Percentiles rank a stretch among this genome's conserved stretches.
These are phyloP conservation scores for Diplazon laetatorius DNA, from an alignment of 2,888 invertebrate species.

Conservation along the genomic window DNA sequence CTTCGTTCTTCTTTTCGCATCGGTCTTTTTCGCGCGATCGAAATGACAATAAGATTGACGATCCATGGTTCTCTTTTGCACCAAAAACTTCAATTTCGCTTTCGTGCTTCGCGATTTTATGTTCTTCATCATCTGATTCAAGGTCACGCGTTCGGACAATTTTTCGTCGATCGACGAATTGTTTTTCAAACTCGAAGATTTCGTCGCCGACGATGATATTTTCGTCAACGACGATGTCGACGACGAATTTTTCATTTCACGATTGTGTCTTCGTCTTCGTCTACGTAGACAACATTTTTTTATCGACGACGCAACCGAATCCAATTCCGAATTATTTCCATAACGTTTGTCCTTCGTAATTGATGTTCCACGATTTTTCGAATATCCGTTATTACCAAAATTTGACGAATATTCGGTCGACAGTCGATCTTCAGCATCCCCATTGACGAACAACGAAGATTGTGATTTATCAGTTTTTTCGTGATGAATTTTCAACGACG, in stretches of 20 bases:
- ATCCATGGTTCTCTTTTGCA: conserved; percentile 17
- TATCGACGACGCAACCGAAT: too few species aligned
- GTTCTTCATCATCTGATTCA: conserved; percentile 28
- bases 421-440: conserved; percentile 1
- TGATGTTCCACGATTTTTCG: background rate
- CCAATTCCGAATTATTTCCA: background rate
- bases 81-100: conserved; percentile 30
- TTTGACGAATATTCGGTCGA: background rate
- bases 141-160: conserved; percentile 31
- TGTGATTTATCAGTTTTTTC: background rate
- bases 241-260: background rate
- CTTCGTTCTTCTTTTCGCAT: background rate
- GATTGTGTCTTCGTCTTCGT: background rate
- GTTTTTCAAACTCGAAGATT: background rate
- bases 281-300: too few species aligned
- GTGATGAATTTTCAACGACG: background rate
- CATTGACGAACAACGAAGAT: conserved; percentile 8
- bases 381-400: background rate
- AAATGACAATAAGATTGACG: background rate
- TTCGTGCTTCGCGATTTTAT: conserved; percentile 36
- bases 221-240: background rate
- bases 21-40: background rate
- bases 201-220: conserved; percentile 18
- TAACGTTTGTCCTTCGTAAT: background rate
- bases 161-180: background rate